Evolutionary conservation across 1,140 invertebrate species (phyloP).

Genomic region (Saccostrea glomerata): DNA sequence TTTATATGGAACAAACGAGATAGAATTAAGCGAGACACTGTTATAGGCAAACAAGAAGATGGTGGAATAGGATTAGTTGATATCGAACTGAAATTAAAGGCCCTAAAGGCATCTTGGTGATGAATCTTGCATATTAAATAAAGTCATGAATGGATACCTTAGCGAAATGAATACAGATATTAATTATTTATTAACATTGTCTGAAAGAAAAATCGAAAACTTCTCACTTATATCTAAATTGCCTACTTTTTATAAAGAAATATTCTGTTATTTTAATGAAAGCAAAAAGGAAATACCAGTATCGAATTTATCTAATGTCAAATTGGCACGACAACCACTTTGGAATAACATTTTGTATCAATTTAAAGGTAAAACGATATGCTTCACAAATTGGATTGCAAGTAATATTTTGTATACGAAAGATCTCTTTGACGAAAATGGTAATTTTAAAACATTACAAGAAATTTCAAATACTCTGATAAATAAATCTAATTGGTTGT

Average conservation of each 20-base stretch:
- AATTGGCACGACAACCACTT: no score
- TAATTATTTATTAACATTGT: no score
- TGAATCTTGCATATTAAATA: no score
- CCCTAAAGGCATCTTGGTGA: not conserved
- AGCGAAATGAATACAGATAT: no score
- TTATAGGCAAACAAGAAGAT: not conserved
- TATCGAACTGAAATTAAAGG: slow-evolving; percentile 4
- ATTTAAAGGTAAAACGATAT: no score
- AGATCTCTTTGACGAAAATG: no score
- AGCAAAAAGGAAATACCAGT: not conserved
- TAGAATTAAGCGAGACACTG: not conserved
- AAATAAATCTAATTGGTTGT: not conserved
- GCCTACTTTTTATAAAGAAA: not conserved
- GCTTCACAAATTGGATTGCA: no score
- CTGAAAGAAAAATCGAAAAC: no score
- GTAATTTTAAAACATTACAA: no score
- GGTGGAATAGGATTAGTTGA: not conserved
- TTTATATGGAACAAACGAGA: not conserved
- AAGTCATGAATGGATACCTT: no score
- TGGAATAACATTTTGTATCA: no score
- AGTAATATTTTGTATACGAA: no score
- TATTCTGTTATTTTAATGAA: not conserved
- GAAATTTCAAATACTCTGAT: not conserved
- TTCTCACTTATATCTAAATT: not conserved
- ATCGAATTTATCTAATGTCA: not conserved